Percentiles rank a stretch among this genome's conserved stretches.
Conservation (phyloP, 2,888 invertebrate species). For the Philopedon plagiatum region DNA sequence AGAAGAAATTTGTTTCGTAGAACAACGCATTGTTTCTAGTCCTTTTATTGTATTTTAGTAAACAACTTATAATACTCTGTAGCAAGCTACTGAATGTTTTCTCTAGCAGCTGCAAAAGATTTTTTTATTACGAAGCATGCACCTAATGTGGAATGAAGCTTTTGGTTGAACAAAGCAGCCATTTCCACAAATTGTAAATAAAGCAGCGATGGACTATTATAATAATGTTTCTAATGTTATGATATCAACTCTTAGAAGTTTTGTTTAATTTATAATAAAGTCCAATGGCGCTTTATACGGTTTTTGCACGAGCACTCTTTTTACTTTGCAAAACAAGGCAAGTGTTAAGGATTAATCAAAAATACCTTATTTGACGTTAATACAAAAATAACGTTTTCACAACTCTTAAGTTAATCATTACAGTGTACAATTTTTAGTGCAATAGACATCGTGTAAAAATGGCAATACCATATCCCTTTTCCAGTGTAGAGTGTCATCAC, state of each 20-base stretch:
- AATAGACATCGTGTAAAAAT: conserved; percentile 69
- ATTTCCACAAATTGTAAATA: conserved; percentile 25
- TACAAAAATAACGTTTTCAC: conserved; percentile 24
- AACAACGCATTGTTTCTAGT: conserved; percentile 58
- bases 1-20: conserved; percentile 40
- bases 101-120: conserved; percentile 26
- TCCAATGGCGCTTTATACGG: conserved; percentile 32
- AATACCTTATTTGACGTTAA: conserved; percentile 10
- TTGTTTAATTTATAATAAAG: conserved; percentile 1
- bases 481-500: conserved; percentile 65
- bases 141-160: conserved; percentile 1
- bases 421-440: conserved; percentile 65
- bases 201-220: conserved; percentile 19
- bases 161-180: neutral
- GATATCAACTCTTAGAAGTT: conserved; percentile 1
- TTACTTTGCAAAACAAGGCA: conserved; percentile 33
- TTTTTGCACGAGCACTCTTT: conserved; percentile 42
- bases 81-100: conserved; percentile 41
- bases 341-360: neutral
- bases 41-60: conserved; percentile 55
- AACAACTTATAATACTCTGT: conserved; percentile 45
- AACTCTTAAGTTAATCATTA: conserved; percentile 54
- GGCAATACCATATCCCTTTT: conserved; percentile 69
- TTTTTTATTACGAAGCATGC: conserved; percentile 26
- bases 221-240: conserved; percentile 14